A percentile compares a stretch with the other conserved stretches of the same genome.
These are phyloP conservation scores for Oscheius myriophilus DNA, from an alignment of 2,888 invertebrate genomes.

Conservation along the genomic window DNA sequence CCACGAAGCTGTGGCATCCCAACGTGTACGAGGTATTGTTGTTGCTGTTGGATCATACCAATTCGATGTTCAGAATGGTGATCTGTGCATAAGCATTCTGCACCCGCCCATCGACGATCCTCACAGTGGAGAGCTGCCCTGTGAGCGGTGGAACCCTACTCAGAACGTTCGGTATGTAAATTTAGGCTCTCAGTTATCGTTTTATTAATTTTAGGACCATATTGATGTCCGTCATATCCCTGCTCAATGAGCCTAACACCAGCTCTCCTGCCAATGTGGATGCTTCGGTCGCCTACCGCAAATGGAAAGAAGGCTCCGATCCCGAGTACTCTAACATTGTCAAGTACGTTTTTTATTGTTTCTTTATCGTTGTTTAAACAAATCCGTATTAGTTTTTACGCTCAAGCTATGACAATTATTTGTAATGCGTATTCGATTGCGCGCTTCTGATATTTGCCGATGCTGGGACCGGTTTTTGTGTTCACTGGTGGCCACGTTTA, in stretches of 20 bases:
- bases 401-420: neutral
- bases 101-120: conserved; percentile 99
- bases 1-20: conserved; percentile 99
- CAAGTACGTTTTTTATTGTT: conserved; percentile 34
- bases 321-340: conserved; percentile 99
- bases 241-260: conserved; percentile 98
- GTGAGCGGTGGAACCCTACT: conserved; percentile 99
- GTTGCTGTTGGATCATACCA: neutral
- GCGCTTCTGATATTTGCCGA: neutral
- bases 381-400: conserved; percentile 1
- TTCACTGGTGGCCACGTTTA: neutral
- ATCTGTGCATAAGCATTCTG: conserved; percentile 97
- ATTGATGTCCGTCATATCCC: conserved; percentile 94
- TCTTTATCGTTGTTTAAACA: too few species aligned
- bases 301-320: conserved; percentile 88
- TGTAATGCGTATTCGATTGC: too few species aligned
- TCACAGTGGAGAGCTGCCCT: conserved; percentile 96
- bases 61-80: conserved; percentile 84
- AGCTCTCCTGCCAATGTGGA: conserved; percentile 99
- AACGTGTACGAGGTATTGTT: conserved; percentile 85
- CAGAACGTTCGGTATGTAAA: conserved; percentile 82
- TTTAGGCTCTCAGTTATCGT: neutral
- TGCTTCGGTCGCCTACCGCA: conserved; percentile 98
- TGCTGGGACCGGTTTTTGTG: conserved; percentile 4
- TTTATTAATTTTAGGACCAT: conserved; percentile 78